phyloP scores from a whole-genome alignment of 2,888 invertebrate genomes.

The Chrysolina americana region DNA sequence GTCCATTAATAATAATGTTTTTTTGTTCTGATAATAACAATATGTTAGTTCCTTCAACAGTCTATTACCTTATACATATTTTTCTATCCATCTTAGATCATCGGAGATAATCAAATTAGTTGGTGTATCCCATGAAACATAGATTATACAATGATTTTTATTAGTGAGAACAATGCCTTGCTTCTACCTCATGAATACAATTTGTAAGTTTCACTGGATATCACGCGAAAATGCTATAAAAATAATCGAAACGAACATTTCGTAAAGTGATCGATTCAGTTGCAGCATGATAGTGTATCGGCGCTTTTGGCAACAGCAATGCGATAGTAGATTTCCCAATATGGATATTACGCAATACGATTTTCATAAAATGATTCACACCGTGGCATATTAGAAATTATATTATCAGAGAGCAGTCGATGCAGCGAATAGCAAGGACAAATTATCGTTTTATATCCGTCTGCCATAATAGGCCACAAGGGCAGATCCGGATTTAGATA shows the following conservation, averaged over 20 bases:
- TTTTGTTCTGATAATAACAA: no score
- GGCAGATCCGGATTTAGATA: background rate
- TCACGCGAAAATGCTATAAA: background rate
- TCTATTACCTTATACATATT: no score
- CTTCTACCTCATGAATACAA: no score
- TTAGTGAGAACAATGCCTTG: no score
- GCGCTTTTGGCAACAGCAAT: constrained; percentile 3
- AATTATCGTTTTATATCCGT: background rate
- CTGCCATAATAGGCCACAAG: background rate
- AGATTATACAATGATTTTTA: no score
- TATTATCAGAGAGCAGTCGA: background rate
- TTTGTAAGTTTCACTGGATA: background rate
- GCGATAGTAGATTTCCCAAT: constrained; percentile 8
- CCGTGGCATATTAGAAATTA: constrained; percentile 4
- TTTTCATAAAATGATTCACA: constrained; percentile 13
- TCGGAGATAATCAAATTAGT: no score
- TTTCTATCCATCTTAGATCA: no score
- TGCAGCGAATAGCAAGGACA: background rate
- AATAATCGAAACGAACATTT: background rate
- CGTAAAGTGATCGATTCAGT: background rate
- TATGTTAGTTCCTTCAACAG: no score
- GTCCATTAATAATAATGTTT: no score
- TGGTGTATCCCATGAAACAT: no score
- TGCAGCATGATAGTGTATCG: background rate
- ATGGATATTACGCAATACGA: background rate